Evolutionary conservation across 2,797 vertebrate species (phyloP).

Genomic region (Cyprinella venusta): DNA sequence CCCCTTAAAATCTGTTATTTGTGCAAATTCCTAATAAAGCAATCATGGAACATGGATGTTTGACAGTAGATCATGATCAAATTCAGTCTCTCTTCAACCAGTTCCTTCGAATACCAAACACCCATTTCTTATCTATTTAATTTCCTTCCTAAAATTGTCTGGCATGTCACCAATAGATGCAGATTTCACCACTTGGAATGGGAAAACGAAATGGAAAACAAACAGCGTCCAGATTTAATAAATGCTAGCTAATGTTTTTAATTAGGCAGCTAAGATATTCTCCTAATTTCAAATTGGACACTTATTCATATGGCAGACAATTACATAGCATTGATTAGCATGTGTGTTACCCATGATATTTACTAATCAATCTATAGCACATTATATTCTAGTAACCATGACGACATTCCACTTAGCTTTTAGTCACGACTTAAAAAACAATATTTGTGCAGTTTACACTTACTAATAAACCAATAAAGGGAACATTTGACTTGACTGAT

Average conservation of each 20-base stretch:
- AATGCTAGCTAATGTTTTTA: not conserved
- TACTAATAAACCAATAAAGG: not conserved
- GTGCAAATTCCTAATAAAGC: constrained; percentile 5
- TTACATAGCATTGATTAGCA: not conserved
- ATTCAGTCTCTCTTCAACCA: constrained; percentile 4
- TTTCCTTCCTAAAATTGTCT: not conserved
- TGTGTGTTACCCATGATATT: not conserved
- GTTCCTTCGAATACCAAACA: not conserved
- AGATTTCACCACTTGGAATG: constrained; percentile 51
- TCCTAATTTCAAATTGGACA: not conserved
- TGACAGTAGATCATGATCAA: constrained; percentile 3
- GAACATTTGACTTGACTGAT: constrained; percentile 3
- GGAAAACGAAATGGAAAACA: constrained; percentile 71
- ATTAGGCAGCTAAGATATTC: not conserved
- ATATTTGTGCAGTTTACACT: not conserved
- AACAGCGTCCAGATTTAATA: constrained; percentile 54
- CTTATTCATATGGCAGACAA: not conserved
- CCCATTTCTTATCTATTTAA: constrained; percentile 10
- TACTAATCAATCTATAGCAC: not conserved
- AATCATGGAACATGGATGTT: not conserved
- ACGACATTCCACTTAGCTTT: not conserved
- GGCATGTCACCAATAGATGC: not conserved
- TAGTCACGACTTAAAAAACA: not conserved
- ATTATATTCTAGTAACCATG: not conserved
- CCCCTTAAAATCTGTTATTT: constrained; percentile 12